Conservation (phyloP, 2,888 invertebrate genomes). For the Sinhomidia bicolor region DNA sequence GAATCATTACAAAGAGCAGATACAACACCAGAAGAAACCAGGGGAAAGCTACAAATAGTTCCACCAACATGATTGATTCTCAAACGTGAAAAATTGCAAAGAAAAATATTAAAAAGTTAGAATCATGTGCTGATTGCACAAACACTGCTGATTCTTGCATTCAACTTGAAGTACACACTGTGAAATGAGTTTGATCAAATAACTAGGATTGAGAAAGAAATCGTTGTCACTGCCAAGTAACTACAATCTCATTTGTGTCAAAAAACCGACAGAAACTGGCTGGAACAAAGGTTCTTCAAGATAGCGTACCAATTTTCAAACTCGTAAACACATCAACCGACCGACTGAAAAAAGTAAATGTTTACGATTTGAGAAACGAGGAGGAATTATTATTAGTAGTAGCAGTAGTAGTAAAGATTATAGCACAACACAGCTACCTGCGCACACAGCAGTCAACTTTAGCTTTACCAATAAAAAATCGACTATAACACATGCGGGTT, state of each 20-base stretch:
- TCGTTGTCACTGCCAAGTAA: not conserved
- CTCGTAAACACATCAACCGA: slow-evolving; percentile 14
- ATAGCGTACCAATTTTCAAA: not conserved
- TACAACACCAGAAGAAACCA: slow-evolving; percentile 87
- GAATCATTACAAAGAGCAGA: slow-evolving; percentile 86
- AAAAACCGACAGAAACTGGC: not conserved
- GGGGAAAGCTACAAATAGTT: slow-evolving; percentile 86
- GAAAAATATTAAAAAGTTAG: not conserved
- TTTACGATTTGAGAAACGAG: slow-evolving; percentile 26
- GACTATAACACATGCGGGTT: slow-evolving; percentile 31
- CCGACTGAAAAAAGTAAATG: slow-evolving; percentile 23
- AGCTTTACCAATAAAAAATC: not conserved
- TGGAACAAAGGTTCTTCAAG: not conserved
- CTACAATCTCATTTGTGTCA: not conserved
- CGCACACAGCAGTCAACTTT: slow-evolving; percentile 16
- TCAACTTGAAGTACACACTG: not conserved
- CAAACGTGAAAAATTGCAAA: not conserved
- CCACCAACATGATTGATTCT: slow-evolving; percentile 78
- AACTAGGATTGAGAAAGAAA: too few relatives aligned
- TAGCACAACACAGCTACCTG: slow-evolving; percentile 19
- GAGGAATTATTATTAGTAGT: too few relatives aligned
- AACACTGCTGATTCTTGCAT: not conserved
- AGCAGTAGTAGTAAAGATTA: slow-evolving; percentile 38
- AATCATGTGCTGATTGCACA: too few relatives aligned
- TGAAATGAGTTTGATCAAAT: not conserved